Conservation (phyloP, 2,888 invertebrate species). For the Pheosia gnoma region DNA sequence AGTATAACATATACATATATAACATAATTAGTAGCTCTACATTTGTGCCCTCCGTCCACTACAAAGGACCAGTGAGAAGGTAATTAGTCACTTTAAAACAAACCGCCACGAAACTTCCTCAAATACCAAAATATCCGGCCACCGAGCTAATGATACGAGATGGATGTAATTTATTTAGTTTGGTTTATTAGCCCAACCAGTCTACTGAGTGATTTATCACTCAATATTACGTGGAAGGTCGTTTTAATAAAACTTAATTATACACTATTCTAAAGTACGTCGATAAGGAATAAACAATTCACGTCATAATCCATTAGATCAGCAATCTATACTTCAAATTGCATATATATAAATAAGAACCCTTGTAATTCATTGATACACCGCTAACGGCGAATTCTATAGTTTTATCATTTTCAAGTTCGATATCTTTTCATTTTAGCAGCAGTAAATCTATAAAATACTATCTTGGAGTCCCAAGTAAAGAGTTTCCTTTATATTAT, state of each 20-base stretch:
- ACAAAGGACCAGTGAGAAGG: conserved; percentile 38
- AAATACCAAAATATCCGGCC: conserved; percentile 32
- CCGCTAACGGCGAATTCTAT: not conserved
- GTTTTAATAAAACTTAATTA: conserved; percentile 17
- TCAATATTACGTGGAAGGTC: conserved; percentile 18
- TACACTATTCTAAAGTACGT: conserved; percentile 2
- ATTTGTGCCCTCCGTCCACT: conserved; percentile 26
- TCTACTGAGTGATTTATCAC: conserved; percentile 21
- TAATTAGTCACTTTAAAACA: conserved; percentile 48
- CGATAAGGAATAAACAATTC: not conserved
- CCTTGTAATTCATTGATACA: no score
- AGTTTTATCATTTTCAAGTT: not conserved
- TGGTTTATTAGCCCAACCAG: conserved; percentile 7
- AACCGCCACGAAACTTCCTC: conserved; percentile 25
- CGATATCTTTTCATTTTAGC: not conserved
- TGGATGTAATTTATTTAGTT: conserved; percentile 9
- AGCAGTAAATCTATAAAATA: not conserved
- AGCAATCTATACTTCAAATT: no score
- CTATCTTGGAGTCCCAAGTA: not conserved
- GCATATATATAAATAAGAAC: no score
- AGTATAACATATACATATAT: not conserved
- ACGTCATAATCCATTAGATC: not conserved
- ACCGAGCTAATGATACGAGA: conserved; percentile 13
- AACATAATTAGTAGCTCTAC: conserved; percentile 34
- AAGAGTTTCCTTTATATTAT: no score